phyloP scores from a whole-genome alignment of 2,888 invertebrate genomes.

The Philereme vetulata region DNA sequence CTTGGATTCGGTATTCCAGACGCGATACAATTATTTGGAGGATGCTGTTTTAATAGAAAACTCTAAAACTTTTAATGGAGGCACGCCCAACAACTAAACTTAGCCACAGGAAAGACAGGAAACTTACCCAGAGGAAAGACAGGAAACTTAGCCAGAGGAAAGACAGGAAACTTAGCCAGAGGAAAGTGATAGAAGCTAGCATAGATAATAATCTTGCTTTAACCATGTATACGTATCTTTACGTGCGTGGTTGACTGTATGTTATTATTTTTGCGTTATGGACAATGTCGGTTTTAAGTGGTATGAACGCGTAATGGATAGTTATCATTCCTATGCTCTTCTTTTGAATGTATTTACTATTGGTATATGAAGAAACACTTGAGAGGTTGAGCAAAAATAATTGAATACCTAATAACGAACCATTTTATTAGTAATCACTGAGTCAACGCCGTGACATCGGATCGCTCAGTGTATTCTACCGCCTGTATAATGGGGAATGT shows the following conservation, averaged over 20 bases:
- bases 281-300: constrained; percentile 56
- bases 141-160: too few relatives aligned
- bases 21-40: too few relatives aligned
- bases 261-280: constrained; percentile 77
- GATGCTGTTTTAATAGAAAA: too few relatives aligned
- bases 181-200: neutral
- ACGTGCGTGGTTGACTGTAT: constrained; percentile 59
- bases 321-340: constrained; percentile 21
- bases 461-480: too few relatives aligned
- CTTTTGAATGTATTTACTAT: constrained; percentile 17
- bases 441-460: too few relatives aligned
- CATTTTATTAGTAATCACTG: too few relatives aligned
- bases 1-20: too few relatives aligned
- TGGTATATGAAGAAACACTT: constrained; percentile 21
- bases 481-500: too few relatives aligned
- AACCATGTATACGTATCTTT: constrained; percentile 14
- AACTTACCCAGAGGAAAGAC: neutral
- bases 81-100: too few relatives aligned
- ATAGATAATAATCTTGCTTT: neutral
- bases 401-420: neutral
- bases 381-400: constrained; percentile 2
- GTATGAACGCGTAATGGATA: constrained; percentile 34
- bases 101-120: too few relatives aligned
- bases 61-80: too few relatives aligned
- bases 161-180: too few relatives aligned